These are phyloP conservation scores for Diplogasteroides magnus DNA, from an alignment of 1,140 invertebrate genomes.

Conservation along the genomic window DNA sequence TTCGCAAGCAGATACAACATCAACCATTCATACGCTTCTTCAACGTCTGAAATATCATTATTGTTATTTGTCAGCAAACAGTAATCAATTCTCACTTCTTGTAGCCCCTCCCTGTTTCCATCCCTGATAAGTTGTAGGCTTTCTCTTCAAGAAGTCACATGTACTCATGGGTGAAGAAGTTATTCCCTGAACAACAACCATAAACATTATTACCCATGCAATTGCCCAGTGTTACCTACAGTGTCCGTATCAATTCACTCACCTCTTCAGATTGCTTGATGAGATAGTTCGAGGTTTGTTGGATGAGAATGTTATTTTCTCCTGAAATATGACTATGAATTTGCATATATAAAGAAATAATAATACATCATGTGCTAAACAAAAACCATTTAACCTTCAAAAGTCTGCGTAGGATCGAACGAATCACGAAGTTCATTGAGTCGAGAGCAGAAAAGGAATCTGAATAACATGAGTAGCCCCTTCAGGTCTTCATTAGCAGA, in stretches of 20 bases:
- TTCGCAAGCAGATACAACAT: slow-evolving; percentile 19
- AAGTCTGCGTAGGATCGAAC: slow-evolving; percentile 85
- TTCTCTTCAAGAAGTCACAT: slow-evolving; percentile 15
- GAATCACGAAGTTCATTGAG: slow-evolving; percentile 77
- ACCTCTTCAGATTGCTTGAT: slow-evolving; percentile 51
- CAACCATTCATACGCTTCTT: slow-evolving; percentile 29
- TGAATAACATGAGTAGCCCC: too few relatives aligned
- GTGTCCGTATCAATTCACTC: neutral
- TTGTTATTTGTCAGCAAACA: neutral
- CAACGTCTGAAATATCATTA: slow-evolving; percentile 12
- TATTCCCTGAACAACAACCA: neutral
- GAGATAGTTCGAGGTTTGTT: slow-evolving; percentile 87
- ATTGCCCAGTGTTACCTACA: too few relatives aligned
- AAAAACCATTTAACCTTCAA: too few relatives aligned
- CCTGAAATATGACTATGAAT: too few relatives aligned
- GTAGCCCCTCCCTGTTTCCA: neutral
- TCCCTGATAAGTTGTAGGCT: neutral
- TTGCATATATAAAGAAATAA: too few relatives aligned
- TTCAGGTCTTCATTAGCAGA: neutral
- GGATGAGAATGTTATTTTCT: slow-evolving; percentile 87
- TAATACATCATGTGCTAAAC: too few relatives aligned
- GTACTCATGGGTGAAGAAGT: slow-evolving; percentile 22
- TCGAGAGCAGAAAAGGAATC: slow-evolving; percentile 63
- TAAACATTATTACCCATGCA: neutral
- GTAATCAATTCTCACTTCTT: neutral